Base-by-base conservation (phyloP, 1,140 invertebrate genomes). In the Caenorhabditis inopinata region DNA sequence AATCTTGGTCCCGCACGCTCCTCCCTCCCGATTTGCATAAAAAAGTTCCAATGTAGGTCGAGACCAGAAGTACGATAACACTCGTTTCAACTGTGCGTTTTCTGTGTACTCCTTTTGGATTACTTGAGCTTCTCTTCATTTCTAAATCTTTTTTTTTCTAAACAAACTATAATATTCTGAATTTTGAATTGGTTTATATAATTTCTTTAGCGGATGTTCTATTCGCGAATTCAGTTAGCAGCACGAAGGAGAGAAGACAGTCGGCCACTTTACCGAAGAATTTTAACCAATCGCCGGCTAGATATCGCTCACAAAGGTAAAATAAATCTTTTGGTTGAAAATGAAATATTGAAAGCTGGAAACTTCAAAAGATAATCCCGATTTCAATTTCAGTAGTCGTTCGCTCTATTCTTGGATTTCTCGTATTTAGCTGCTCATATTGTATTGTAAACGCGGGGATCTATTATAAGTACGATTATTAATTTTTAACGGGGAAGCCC, bases 261-360 rank as follows among this genome's bases (percentile, higher is more conserved):
- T 12, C 86, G 85, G 21, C 85, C 85, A n/a, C 83, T 86, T 45
- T 86, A 86, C 68, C 78, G 85, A 18, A 80, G 86, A 74, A 87
- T 86, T 32, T 86, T 86, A 62, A 86, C 85, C 12, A 88, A 86
- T 58, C 75, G 83, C 27, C 35, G 85, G 5, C 79, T 86, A 4
- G 85, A 86, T 48, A 83, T 86, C 38, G 81, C 82, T 14, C 85
- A 86, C 45, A 86, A 86, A 78, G 58, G 85, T 86, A 42, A 76
- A 9, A 81, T n/a, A n/a, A n/a, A n/a, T n/a, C n/a, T n/a, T n/a
- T n/a, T n/a, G n/a, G n/a, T n/a, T n/a, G n/a, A n/a, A n/a, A n/a
- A n/a, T n/a, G n/a, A n/a, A n/a, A n/a, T n/a, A n/a, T n/a, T n/a
- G n/a, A n/a, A n/a, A n/a, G n/a, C n/a, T n/a, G n/a, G n/a, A n/a